Conservation (phyloP, 2,113 vertebrate species). For the Porphyrio hochstetteri region DNA sequence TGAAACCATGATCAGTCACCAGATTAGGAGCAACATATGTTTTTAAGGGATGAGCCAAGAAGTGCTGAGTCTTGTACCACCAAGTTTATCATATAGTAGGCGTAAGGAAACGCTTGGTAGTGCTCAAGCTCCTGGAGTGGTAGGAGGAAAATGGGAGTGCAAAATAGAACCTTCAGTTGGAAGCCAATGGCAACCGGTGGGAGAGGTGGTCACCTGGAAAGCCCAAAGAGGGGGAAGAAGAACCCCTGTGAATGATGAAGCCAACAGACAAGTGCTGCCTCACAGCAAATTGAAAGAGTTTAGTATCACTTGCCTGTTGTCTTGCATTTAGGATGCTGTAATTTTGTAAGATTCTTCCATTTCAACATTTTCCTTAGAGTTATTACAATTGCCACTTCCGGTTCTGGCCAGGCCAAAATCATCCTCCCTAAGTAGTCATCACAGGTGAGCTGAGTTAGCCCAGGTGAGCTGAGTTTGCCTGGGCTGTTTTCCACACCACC, state of each 20-base stretch:
- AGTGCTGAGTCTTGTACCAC: background rate
- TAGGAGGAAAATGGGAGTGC: background rate
- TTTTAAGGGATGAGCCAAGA: background rate
- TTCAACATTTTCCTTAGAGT: background rate
- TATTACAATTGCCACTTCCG: background rate
- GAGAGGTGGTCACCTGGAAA: background rate
- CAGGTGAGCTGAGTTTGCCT: too few relatives aligned
- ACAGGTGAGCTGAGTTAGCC: too few relatives aligned
- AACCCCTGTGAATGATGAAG: accelerated
- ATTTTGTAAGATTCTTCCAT: background rate
- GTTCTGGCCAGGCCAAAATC: too few relatives aligned
- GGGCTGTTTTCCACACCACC: too few relatives aligned
- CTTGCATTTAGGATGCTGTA: background rate
- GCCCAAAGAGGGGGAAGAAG: background rate
- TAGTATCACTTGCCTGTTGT: too few relatives aligned
- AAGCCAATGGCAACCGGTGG: background rate
- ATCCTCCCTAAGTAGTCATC: too few relatives aligned
- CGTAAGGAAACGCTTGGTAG: background rate
- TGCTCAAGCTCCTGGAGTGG: background rate
- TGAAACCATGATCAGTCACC: background rate
- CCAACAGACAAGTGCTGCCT: background rate
- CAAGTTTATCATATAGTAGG: background rate
- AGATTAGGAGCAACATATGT: background rate
- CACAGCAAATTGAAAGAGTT: background rate
- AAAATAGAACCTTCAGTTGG: background rate